Conservation (phyloP, 2,797 vertebrate genomes). For the Periophthalmus magnuspinnatus region DNA sequence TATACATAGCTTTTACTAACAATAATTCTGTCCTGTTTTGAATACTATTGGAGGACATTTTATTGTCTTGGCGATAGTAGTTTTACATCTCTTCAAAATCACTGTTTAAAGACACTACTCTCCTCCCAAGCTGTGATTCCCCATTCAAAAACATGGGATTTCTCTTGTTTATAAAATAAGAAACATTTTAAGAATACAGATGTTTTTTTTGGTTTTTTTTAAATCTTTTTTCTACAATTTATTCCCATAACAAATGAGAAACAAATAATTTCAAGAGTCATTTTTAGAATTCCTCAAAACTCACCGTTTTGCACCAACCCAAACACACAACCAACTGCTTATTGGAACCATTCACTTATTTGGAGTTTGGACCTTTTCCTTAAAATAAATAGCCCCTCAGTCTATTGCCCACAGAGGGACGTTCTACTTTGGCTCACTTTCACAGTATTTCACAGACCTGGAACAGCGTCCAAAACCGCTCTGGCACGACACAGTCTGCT, state of each 20-base stretch:
- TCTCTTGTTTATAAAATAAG: neutral
- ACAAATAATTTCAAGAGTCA: neutral
- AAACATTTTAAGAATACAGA: neutral
- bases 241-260: neutral
- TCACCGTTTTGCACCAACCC: neutral
- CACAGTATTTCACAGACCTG: neutral
- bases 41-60: neutral
- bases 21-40: neutral
- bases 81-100: neutral
- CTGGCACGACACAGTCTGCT: neutral
- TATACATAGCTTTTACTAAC: neutral
- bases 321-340: neutral
- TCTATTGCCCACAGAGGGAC: neutral
- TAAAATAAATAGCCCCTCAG: conserved; percentile 3
- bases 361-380: neutral
- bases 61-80: neutral
- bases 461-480: neutral
- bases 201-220: no score
- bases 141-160: neutral
- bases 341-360: conserved; percentile 2
- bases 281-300: neutral
- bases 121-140: neutral
- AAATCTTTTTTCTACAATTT: no score
- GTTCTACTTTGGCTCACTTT: neutral
- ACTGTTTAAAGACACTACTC: no score